Base-by-base conservation (phyloP, 2,888 invertebrate genomes). In the Cheilosia soror region DNA sequence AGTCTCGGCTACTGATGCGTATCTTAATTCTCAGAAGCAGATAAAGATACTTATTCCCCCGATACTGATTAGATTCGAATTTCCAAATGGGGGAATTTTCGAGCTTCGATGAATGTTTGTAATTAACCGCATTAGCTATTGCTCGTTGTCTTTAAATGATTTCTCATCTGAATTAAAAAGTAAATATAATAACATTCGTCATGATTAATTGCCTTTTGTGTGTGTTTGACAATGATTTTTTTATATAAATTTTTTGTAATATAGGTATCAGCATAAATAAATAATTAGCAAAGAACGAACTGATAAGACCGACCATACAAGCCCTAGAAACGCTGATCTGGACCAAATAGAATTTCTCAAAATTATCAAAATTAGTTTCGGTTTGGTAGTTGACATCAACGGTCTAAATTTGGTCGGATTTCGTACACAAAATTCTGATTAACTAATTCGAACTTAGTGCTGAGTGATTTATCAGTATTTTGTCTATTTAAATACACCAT, bases 301-400 rank as follows among this genome's bases (percentile, higher is more conserved):
- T 84, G 84, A 84, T 84, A 84, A 84, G 79, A 42, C 55, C 15
- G 33, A 31, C 31, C 60, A 65, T 15, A 29, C 65, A 47, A 47
- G 40, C 25, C 29, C 33, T 42, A 37, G 60, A 57, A 51, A 37
- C 25, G 25, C 20, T 11, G 9, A 40, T 42, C 42, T 78, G 66
- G 66, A 72, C 68, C 68, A 63, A 83, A 69, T 65, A 47, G 58
- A 75, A 75, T 75, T 68, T 81, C 49, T 63, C 47, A 33, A 75
- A 75, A 63, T 81, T 47, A 87, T 87, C 88, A 82, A 87, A 87
- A 87, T 90, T 89, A 90, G 90, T 90, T 89, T 88, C 81, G 87
- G 88, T 87, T 87, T 87, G 85, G 88, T 87, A 87, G 88, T 89
- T 88, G 87, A 88, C 87, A 87, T 69, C 87, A 88, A 87, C 88